Evolutionary conservation across 2,888 invertebrate genomes (phyloP).

Genomic region (Julus scandinavius): DNA sequence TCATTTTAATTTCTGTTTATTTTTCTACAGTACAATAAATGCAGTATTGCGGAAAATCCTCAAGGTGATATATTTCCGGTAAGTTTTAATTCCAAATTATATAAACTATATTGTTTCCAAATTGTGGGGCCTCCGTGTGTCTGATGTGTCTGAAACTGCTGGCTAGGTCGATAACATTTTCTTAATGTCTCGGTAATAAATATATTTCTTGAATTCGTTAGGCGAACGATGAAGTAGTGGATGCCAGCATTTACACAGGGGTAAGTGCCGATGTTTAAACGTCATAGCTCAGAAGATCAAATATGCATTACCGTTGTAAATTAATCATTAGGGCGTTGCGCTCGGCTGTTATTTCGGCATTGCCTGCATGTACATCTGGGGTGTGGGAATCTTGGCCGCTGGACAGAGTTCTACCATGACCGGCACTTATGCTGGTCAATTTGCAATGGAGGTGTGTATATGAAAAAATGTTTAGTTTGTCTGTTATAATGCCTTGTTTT

Average conservation of each 20-base stretch:
- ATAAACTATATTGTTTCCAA: too few relatives aligned
- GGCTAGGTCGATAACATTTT: too few relatives aligned
- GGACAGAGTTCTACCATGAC: slow-evolving; percentile 71
- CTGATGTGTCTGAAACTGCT: too few relatives aligned
- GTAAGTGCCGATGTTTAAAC: slow-evolving; percentile 57
- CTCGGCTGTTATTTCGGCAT: slow-evolving; percentile 69
- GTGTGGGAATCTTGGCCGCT: slow-evolving; percentile 69
- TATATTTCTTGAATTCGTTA: neutral
- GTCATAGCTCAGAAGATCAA: too few relatives aligned
- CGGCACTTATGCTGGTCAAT: slow-evolving; percentile 71
- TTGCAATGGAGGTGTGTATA: slow-evolving; percentile 67
- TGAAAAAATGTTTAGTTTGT: too few relatives aligned
- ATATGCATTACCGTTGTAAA: too few relatives aligned
- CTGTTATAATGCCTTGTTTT: too few relatives aligned
- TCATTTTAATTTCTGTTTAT: neutral
- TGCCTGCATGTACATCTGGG: slow-evolving; percentile 70
- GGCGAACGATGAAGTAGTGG: slow-evolving; percentile 59
- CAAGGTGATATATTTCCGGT: slow-evolving; percentile 65
- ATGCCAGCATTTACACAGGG: slow-evolving; percentile 61
- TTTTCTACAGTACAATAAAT: slow-evolving; percentile 5
- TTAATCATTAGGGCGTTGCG: slow-evolving; percentile 64
- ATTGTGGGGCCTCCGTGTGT: too few relatives aligned
- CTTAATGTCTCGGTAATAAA: too few relatives aligned
- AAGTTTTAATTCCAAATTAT: slow-evolving; percentile 59
- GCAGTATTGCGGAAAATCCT: slow-evolving; percentile 33